Conservation (phyloP, 1,140 invertebrate species). For the Drosophila ironensis region DNA sequence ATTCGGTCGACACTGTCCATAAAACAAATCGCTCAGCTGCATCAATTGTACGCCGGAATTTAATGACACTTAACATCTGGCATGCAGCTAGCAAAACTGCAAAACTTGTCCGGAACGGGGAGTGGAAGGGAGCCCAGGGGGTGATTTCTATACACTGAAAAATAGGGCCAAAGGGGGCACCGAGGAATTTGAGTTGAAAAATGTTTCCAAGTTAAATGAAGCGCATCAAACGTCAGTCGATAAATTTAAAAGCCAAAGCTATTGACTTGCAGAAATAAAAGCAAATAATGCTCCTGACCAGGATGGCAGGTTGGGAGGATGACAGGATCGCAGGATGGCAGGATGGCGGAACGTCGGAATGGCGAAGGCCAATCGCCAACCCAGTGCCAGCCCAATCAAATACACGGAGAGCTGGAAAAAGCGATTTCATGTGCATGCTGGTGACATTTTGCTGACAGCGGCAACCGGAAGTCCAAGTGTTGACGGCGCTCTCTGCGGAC, state of each 20-base stretch:
- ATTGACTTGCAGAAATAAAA: conserved; percentile 78
- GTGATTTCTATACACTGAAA: conserved; percentile 47
- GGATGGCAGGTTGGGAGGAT: conserved; percentile 18
- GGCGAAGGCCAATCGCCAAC: conserved; percentile 27
- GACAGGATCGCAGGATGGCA: not conserved
- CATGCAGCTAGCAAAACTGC: conserved; percentile 28
- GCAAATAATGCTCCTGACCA: conserved; percentile 66
- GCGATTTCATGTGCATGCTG: conserved; percentile 69
- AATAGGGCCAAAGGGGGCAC: not conserved
- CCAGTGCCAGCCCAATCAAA: conserved; percentile 44
- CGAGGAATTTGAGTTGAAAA: conserved; percentile 63
- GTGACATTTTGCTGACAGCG: conserved; percentile 75
- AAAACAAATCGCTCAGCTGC: conserved; percentile 8
- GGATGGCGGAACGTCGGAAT: conserved; percentile 1
- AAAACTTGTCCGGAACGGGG: conserved; percentile 36
- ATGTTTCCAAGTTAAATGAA: conserved; percentile 80
- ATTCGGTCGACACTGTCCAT: no score
- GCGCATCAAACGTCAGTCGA: conserved; percentile 79
- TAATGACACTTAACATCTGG: conserved; percentile 63
- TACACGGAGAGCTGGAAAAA: conserved; percentile 30
- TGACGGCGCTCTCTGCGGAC: conserved; percentile 69
- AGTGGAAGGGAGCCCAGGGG: conserved; percentile 2
- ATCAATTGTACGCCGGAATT: conserved; percentile 44
- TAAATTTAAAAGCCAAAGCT: conserved; percentile 80
- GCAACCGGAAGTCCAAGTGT: conserved; percentile 70